Evolutionary conservation across 2,888 invertebrate genomes (phyloP).

Genomic region (Melinaea marsaeus): DNA sequence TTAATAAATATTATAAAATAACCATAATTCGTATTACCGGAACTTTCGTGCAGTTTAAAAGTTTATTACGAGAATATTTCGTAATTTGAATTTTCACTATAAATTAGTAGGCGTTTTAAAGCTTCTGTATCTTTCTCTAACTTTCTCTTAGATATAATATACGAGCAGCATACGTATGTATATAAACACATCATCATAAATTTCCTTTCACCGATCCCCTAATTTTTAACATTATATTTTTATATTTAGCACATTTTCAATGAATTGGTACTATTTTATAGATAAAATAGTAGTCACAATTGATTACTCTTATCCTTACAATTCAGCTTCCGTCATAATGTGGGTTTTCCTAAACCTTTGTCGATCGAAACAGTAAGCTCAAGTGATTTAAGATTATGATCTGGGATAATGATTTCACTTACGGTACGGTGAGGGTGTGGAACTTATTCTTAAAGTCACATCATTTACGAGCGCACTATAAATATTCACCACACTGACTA

Average conservation of each 20-base stretch:
- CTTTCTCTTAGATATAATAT: no score
- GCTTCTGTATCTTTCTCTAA: no score
- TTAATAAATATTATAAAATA: no score
- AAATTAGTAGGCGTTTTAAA: no score
- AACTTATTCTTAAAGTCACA: constrained; percentile 61
- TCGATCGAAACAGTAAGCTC: constrained; percentile 76
- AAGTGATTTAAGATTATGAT: constrained; percentile 77
- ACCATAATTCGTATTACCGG: no score
- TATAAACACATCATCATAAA: background rate
- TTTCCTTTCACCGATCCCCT: background rate
- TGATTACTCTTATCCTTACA: constrained; percentile 72
- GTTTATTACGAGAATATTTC: no score
- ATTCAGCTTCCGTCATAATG: constrained; percentile 75
- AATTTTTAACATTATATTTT: background rate
- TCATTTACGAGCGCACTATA: constrained; percentile 44
- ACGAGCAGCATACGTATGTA: background rate
- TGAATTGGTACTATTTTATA: background rate
- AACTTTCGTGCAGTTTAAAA: no score
- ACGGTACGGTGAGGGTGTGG: constrained; percentile 65
- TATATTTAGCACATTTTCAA: background rate
- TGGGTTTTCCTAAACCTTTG: constrained; percentile 72
- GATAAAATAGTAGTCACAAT: constrained; percentile 41
- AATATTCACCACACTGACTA: background rate
- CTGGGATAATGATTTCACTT: constrained; percentile 74
- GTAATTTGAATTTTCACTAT: no score